Percentiles rank a stretch among this genome's conserved stretches.
Conservation (phyloP, 2,797 vertebrate species). For the Pseudopleuronectes americanus region DNA sequence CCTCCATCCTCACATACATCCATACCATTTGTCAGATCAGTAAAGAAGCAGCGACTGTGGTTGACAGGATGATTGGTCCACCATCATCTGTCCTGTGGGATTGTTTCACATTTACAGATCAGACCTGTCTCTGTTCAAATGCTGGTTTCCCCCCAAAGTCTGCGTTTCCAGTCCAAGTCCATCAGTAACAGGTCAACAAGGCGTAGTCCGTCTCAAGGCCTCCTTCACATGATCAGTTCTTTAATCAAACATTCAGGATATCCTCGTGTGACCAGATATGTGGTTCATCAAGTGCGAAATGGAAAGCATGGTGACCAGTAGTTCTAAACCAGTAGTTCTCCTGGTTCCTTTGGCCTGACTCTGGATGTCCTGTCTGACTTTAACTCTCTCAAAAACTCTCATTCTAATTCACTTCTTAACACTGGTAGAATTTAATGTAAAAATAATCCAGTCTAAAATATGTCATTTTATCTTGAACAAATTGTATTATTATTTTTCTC, state of each 20-base stretch:
- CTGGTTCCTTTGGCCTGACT: too few species aligned
- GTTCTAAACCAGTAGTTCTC: too few species aligned
- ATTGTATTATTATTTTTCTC: too few species aligned
- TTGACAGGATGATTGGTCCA: not conserved
- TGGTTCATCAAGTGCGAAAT: not conserved
- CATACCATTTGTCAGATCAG: not conserved
- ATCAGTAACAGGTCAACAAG: not conserved
- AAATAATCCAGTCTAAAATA: too few species aligned
- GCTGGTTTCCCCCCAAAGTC: constrained; percentile 10
- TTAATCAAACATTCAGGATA: not conserved
- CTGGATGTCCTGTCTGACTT: too few species aligned
- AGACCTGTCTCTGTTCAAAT: constrained; percentile 5
- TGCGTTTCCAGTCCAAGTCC: not conserved
- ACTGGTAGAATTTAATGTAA: too few species aligned
- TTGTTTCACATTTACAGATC: not conserved
- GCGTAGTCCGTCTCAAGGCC: not conserved
- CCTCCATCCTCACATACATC: not conserved
- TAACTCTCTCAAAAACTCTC: too few species aligned
- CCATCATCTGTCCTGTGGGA: not conserved
- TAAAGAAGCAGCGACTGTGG: not conserved
- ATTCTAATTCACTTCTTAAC: too few species aligned
- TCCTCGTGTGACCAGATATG: too few species aligned
- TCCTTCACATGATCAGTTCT: not conserved
- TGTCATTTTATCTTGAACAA: too few species aligned
- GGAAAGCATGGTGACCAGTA: too few species aligned